phyloP scores from a whole-genome alignment of 2,113 vertebrate species.

The Takifugu bimaculatus region DNA sequence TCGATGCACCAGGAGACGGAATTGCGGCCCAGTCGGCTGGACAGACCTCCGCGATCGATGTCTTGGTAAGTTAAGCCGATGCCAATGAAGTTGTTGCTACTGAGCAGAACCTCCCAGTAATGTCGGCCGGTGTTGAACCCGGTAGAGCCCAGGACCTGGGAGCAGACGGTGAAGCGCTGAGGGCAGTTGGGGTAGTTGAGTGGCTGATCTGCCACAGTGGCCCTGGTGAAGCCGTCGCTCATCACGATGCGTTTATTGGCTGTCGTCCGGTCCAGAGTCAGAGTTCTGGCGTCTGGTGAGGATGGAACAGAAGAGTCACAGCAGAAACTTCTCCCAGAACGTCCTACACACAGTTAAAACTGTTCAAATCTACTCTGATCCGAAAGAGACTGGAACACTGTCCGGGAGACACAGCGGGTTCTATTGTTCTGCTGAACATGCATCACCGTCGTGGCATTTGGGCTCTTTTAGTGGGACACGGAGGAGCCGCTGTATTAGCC shows the following conservation, averaged over 20 bases:
- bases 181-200: slow-evolving; percentile 58
- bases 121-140: slow-evolving; percentile 82
- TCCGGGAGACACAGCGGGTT: too few relatives aligned
- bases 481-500: too few relatives aligned
- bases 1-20: slow-evolving; percentile 89
- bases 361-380: too few relatives aligned
- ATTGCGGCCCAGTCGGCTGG: slow-evolving; percentile 91
- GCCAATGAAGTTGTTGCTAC: slow-evolving; percentile 80
- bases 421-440: too few relatives aligned
- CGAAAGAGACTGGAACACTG: too few relatives aligned
- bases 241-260: slow-evolving; percentile 80
- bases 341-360: too few relatives aligned
- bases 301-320: background rate
- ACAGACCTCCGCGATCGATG: slow-evolving; percentile 77
- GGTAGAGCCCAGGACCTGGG: slow-evolving; percentile 82
- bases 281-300: slow-evolving; percentile 67
- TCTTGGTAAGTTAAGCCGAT: slow-evolving; percentile 82
- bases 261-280: slow-evolving; percentile 79
- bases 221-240: slow-evolving; percentile 70
- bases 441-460: too few relatives aligned
- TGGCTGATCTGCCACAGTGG: slow-evolving; percentile 64
- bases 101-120: slow-evolving; percentile 93
- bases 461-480: too few relatives aligned
- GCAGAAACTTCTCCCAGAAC: background rate
- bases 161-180: slow-evolving; percentile 79